Evolutionary conservation across 2,113 vertebrate genomes (phyloP).

Genomic region (Bos taurus): ARS-UCD2.0 NC_037353.1:34802501-34803000

Average conservation of each 20-base stretch:
- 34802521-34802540: not conserved
- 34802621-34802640: no score
- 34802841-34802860: not conserved
- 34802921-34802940: not conserved
- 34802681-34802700: not conserved
- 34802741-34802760: not conserved
- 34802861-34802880: not conserved
- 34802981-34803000: not conserved
- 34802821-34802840: not conserved
- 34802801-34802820: fast-evolving
- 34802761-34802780: not conserved
- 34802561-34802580: not conserved
- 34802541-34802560: not conserved
- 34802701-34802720: not conserved
- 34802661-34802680: not conserved
- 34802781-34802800: not conserved
- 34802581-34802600: not conserved
- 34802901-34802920: not conserved
- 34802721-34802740: not conserved
- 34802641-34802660: not conserved
- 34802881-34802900: not conserved
- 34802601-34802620: not conserved
- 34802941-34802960: not conserved
- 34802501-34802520: not conserved
- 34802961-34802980: not conserved